Evolutionary conservation across 2,113 vertebrate genomes (phyloP).

Genomic region (Triplophysa rosa): DNA sequence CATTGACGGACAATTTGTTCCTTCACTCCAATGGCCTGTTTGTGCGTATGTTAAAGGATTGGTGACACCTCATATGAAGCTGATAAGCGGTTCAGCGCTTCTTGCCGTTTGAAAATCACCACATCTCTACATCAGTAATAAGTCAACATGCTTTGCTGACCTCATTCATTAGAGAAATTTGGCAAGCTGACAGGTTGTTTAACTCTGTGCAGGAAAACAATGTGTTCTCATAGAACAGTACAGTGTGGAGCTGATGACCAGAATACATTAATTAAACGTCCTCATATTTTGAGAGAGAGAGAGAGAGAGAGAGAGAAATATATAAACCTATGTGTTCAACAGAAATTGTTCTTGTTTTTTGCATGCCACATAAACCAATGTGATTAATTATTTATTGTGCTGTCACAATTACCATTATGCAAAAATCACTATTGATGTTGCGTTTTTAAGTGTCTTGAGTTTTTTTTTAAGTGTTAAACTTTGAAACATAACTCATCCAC

Average conservation of each 20-base stretch:
- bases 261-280: conserved; percentile 35
- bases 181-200: too few relatives aligned
- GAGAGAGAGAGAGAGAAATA: too few relatives aligned
- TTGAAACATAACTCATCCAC: too few relatives aligned
- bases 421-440: too few relatives aligned
- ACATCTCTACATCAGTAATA: conserved; percentile 23
- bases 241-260: conserved; percentile 19
- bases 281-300: neutral
- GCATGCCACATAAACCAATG: neutral
- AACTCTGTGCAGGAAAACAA: conserved; percentile 29
- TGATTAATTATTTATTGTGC: neutral
- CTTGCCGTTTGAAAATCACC: conserved; percentile 9
- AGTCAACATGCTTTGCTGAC: conserved; percentile 26
- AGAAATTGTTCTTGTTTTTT: too few relatives aligned
- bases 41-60: neutral
- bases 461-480: too few relatives aligned
- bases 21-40: neutral
- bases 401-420: neutral
- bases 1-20: neutral
- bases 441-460: too few relatives aligned
- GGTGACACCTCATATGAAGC: neutral
- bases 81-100: neutral
- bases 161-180: conserved; percentile 28
- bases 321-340: too few relatives aligned
- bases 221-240: conserved; percentile 23